Evolutionary conservation across 1,140 invertebrate species (phyloP), one percentile per base, ranked within the genome.

Genomic region (Agrypnia vestita): DNA sequence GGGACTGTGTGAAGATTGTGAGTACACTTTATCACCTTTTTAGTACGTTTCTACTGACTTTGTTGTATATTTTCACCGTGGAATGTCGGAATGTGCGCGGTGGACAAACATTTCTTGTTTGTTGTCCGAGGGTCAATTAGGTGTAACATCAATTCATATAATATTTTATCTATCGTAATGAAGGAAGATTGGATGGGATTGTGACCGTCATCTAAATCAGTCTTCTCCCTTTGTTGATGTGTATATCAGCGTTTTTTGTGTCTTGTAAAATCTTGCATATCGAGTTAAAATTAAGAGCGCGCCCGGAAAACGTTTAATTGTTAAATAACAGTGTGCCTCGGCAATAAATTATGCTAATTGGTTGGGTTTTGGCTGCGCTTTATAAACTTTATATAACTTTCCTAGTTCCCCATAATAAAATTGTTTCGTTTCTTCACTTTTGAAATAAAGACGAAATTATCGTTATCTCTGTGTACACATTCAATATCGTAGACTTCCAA

Each of bases 121-220:
- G 75, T 76, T 76, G 76, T 69, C 12, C 55, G 61, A 78, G 76
- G 76, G 76, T 78, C 76, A 78, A 78, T 78, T 78, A 78, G 62
- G 76, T 56, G 76, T 69, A 56, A 69, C 76, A 69, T 55, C 76
- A 78, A 78, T 78, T 78, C 76, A 56, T 78, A 69, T 69, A 56
- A 69, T 69, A 69, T 78, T 78, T 67, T 69, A 62, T 62, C 49
- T 69, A 55, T 69, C 62, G 61, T 78, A 78, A 78, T 78, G 76
- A 56, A 71, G 25, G 62, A 69, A 78, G 76, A 78, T 78, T 78
- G 76, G 43, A 78, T 76, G 46, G 56, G 44, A 69, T 69, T 69
- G 64, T 69, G 61, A 25, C 35, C 7, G 6, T 19, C 15, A 19
- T 10, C 55, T 13, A 15, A 64, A 43, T 43, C 25, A 12, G 25